Evolutionary conservation across 2,797 vertebrate genomes (phyloP).

Genomic region (Triplophysa bombifrons): DNA sequence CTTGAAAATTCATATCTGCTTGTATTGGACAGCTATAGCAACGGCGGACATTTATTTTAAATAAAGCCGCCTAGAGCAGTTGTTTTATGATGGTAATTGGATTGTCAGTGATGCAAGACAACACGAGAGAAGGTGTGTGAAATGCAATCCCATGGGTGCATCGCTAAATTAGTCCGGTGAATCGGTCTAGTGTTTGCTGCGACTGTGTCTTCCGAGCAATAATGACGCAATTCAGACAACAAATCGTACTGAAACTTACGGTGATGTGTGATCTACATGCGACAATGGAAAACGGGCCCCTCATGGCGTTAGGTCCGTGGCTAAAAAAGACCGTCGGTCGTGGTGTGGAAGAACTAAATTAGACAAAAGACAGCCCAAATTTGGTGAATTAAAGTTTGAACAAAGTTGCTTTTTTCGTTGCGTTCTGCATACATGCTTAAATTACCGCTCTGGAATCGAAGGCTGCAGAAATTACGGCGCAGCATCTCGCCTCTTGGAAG

Average conservation of each 20-base stretch:
- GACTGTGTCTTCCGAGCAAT: slow-evolving; percentile 4
- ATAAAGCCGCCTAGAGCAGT: slow-evolving; percentile 20
- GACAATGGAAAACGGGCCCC: not conserved
- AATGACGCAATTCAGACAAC: slow-evolving; percentile 36
- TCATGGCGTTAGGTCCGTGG: not conserved
- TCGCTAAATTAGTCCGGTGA: slow-evolving; percentile 37
- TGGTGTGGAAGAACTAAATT: not conserved
- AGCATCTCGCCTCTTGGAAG: slow-evolving; percentile 91
- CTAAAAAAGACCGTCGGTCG: slow-evolving; percentile 6
- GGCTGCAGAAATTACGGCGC: slow-evolving; percentile 79
- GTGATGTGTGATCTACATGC: slow-evolving; percentile 10
- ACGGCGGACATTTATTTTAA: not conserved
- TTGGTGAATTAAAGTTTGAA: slow-evolving; percentile 45
- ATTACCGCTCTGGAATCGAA: slow-evolving; percentile 64
- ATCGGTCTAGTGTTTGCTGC: slow-evolving; percentile 11
- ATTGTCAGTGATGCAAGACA: slow-evolving; percentile 32
- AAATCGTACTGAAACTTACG: slow-evolving; percentile 22
- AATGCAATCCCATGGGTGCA: slow-evolving; percentile 39
- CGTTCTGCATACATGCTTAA: slow-evolving; percentile 57
- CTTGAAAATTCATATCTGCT: slow-evolving; percentile 11
- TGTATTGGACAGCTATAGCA: not conserved
- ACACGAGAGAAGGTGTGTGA: slow-evolving; percentile 28
- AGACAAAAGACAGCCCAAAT: slow-evolving; percentile 14
- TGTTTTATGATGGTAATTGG: slow-evolving; percentile 38
- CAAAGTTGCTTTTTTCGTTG: slow-evolving; percentile 48